phyloP scores from a whole-genome alignment of 2,113 vertebrate species.

The Melanostigma gelatinosum region DNA sequence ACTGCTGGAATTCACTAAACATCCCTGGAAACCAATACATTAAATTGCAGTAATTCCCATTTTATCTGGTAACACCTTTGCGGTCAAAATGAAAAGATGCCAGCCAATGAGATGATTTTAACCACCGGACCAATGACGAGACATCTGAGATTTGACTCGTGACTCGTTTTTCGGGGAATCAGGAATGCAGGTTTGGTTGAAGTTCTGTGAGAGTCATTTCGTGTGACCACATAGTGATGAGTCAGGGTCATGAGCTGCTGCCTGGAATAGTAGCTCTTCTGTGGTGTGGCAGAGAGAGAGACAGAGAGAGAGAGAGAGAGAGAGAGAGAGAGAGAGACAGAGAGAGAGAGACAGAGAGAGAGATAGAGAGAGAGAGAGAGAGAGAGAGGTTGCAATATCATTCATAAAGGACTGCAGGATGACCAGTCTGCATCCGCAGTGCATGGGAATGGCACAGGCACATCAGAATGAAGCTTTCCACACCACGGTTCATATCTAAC shows the following conservation, averaged over 20 bases:
- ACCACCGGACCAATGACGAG: background rate
- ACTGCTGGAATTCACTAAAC: background rate
- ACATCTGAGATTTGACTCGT: background rate
- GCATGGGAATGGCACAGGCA: slow-evolving; percentile 37
- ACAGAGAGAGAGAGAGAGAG: slow-evolving; percentile 25
- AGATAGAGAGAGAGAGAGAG: background rate
- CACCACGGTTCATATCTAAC: slow-evolving; percentile 29
- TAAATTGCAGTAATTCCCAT: background rate
- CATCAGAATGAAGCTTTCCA: slow-evolving; percentile 39
- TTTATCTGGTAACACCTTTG: slow-evolving; percentile 2
- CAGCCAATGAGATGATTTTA: background rate
- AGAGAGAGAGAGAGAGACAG: slow-evolving; percentile 23
- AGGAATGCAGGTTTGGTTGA: slow-evolving; percentile 59
- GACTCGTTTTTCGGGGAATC: slow-evolving; percentile 56
- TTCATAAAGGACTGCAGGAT: slow-evolving; percentile 52
- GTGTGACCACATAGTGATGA: slow-evolving; percentile 73
- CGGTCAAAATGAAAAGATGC: background rate
- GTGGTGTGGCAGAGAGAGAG: slow-evolving; percentile 47
- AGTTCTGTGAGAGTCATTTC: slow-evolving; percentile 59
- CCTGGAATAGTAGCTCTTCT: slow-evolving; percentile 73
- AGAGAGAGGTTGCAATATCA: slow-evolving; percentile 49
- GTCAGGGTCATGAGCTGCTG: slow-evolving; percentile 67
- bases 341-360: slow-evolving; percentile 28
- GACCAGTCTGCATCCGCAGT: slow-evolving; percentile 41
- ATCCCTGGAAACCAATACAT: background rate